phyloP scores from a whole-genome alignment of 2,797 vertebrate genomes.

The Furcifer pardalis region DNA sequence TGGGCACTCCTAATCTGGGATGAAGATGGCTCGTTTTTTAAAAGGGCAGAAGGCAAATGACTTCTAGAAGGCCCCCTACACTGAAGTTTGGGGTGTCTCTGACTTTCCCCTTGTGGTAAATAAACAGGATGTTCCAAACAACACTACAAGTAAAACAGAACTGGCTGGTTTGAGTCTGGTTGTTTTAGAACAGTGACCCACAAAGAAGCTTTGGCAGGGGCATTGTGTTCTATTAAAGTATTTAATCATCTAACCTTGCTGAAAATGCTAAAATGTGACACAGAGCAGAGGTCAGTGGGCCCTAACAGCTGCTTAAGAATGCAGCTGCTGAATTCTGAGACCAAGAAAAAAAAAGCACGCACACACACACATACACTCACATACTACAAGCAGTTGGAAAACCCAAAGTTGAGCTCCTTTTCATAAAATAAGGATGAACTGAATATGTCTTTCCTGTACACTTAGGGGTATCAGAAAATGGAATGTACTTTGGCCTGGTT shows the following conservation, averaged over 20 bases:
- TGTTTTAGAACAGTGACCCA: neutral
- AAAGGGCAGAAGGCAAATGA: neutral
- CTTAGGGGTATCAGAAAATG: neutral
- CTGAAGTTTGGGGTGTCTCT: neutral
- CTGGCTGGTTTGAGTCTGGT: too few relatives aligned
- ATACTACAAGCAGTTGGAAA: neutral
- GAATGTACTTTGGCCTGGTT: rapidly evolving
- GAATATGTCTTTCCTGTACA: neutral
- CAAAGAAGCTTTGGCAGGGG: neutral
- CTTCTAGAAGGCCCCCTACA: neutral
- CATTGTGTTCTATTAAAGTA: neutral
- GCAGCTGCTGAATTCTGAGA: neutral
- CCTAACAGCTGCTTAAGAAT: neutral
- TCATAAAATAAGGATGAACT: slow-evolving; percentile 18
- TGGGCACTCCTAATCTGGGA: too few relatives aligned
- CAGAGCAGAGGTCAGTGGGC: neutral
- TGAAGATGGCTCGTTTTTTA: too few relatives aligned
- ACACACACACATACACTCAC: too few relatives aligned
- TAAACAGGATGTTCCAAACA: neutral
- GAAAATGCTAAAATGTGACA: neutral
- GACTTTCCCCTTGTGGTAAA: neutral
- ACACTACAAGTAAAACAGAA: neutral
- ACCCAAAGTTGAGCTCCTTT: neutral
- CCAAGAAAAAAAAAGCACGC: too few relatives aligned
- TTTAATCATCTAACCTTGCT: neutral